Evolutionary conservation across 1,140 invertebrate genomes (phyloP).

Genomic region (Penaeus chinensis): DNA sequence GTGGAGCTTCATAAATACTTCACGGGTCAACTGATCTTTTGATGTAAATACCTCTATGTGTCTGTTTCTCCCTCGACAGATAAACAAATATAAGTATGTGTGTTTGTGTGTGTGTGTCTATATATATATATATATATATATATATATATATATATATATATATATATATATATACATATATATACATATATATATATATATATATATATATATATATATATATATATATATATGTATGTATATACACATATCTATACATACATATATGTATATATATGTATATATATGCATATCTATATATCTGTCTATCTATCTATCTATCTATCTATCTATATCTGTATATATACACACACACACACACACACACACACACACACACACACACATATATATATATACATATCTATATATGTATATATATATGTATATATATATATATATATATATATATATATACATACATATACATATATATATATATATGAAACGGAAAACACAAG

Average conservation of each 20-base stretch:
- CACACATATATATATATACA: slow-evolving; percentile 11
- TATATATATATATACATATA: slow-evolving; percentile 22
- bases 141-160: slow-evolving; percentile 6
- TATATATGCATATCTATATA: neutral
- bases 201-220: neutral
- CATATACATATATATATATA: slow-evolving; percentile 16
- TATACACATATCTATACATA: neutral
- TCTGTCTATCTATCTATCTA: neutral
- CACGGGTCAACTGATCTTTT: too few relatives aligned
- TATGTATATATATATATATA: slow-evolving; percentile 22
- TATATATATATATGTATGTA: neutral
- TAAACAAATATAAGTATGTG: slow-evolving; percentile 12
- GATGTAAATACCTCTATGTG: too few relatives aligned
- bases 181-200: neutral
- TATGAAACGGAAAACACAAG: neutral
- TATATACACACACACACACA: slow-evolving; percentile 21
- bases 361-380: slow-evolving; percentile 1
- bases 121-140: slow-evolving; percentile 26
- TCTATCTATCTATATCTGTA: slow-evolving; percentile 10
- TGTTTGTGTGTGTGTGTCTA: neutral
- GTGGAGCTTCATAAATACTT: too few relatives aligned
- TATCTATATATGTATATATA: slow-evolving; percentile 11
- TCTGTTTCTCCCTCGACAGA: neutral
- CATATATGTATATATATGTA: slow-evolving; percentile 10
- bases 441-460: slow-evolving; percentile 21